These are phyloP conservation scores for Nephrotoma appendiculata DNA, from an alignment of 2,888 invertebrate species.

Conservation along the genomic window DNA sequence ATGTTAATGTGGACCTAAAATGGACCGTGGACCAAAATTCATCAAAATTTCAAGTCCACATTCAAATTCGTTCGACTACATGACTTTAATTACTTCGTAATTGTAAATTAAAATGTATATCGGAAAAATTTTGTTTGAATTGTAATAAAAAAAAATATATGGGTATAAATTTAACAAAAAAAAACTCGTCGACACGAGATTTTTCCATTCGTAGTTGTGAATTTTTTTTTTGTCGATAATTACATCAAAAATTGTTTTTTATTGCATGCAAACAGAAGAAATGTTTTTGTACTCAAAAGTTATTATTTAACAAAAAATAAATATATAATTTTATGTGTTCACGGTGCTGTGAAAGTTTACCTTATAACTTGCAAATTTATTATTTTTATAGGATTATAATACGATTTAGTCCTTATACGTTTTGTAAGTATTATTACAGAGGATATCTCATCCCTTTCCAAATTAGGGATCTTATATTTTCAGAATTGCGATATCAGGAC, in stretches of 20 bases:
- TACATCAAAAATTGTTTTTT: neutral
- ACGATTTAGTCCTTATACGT: neutral
- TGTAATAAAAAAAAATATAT: neutral
- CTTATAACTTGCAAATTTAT: neutral
- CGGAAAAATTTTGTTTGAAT: neutral
- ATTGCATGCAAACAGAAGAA: neutral
- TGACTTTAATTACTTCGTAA: too few species aligned
- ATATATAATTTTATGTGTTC: neutral
- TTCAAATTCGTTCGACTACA: too few species aligned
- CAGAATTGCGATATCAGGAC: too few species aligned
- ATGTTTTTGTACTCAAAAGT: neutral
- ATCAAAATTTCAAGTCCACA: too few species aligned
- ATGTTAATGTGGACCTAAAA: too few species aligned
- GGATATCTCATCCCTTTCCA: too few species aligned
- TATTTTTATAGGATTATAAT: neutral
- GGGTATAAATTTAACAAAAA: neutral
- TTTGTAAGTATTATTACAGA: too few species aligned
- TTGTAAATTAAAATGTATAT: neutral
- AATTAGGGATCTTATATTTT: too few species aligned
- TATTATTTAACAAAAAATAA: neutral
- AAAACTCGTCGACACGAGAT: neutral
- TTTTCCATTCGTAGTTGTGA: neutral
- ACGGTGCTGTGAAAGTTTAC: neutral
- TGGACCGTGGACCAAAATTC: too few species aligned
- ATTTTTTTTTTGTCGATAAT: neutral